Percentiles rank a stretch among this genome's conserved stretches.
phyloP scores from a whole-genome alignment of 92 coral and sea anemone species.

The Epizoanthus stellaris region DNA sequence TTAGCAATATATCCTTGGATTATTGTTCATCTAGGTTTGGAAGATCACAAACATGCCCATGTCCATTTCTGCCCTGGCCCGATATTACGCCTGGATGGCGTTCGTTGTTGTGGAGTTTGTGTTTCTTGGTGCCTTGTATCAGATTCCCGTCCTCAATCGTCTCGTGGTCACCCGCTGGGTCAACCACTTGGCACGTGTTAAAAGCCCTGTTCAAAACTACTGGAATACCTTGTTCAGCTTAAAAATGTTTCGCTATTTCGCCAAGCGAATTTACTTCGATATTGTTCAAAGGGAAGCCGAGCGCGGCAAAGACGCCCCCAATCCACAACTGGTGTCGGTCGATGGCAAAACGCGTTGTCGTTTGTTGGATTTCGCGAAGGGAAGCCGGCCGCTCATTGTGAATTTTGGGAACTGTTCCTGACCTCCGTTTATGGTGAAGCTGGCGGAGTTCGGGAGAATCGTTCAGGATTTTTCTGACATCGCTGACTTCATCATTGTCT shows the following conservation, averaged over 20 bases:
- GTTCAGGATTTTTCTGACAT: conserved; percentile 73
- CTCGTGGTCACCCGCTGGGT: background rate
- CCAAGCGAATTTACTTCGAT: conserved; percentile 5
- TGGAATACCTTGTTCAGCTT: conserved; percentile 6
- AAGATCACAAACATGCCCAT: background rate
- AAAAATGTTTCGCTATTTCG: conserved; percentile 7
- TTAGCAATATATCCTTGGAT: no score
- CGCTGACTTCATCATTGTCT: conserved; percentile 84
- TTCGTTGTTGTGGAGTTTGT: conserved; percentile 2
- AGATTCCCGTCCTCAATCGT: background rate
- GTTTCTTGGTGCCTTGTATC: background rate
- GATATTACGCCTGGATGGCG: conserved; percentile 20
- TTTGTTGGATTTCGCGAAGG: conserved; percentile 82
- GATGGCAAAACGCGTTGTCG: conserved; percentile 74
- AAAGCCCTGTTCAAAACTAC: background rate
- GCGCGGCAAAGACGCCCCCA: conserved; percentile 67
- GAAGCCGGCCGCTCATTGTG: conserved; percentile 80
- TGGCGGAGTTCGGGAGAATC: conserved; percentile 74
- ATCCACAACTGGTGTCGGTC: conserved; percentile 74
- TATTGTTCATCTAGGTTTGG: no score
- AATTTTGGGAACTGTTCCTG: conserved; percentile 92
- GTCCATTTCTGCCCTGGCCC: background rate
- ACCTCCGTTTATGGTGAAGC: conserved; percentile 79
- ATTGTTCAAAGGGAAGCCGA: conserved; percentile 7
- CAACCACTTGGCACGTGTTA: conserved; percentile 1